These are phyloP conservation scores for Phrynocephalus versicolor DNA, from an alignment of 2,113 vertebrate genomes.

Conservation along the genomic window DNA sequence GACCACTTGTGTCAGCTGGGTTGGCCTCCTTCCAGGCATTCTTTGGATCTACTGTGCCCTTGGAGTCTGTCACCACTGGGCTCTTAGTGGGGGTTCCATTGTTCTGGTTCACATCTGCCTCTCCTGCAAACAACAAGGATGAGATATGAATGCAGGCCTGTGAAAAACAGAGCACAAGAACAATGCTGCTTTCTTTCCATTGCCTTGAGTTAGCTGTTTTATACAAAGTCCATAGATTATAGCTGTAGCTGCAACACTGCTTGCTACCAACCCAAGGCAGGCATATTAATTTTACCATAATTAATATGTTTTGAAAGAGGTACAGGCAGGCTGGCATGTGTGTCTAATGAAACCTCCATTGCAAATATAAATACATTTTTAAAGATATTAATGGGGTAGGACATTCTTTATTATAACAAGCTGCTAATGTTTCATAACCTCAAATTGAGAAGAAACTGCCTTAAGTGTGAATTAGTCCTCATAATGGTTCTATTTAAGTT, in stretches of 20 bases:
- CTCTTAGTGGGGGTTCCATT: constrained; percentile 90
- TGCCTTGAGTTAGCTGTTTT: constrained; percentile 65
- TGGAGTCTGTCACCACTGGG: constrained; percentile 94
- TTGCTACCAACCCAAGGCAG: constrained; percentile 27
- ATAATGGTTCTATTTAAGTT: not conserved
- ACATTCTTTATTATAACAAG: not conserved
- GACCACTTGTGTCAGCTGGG: constrained; percentile 87
- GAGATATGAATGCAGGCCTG: constrained; percentile 87
- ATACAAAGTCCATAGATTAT: constrained; percentile 62
- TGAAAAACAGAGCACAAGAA: constrained; percentile 76
- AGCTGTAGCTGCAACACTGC: constrained; percentile 38
- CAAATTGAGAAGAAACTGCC: not conserved
- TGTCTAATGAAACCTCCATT: not conserved
- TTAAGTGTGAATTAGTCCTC: not conserved
- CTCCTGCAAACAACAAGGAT: constrained; percentile 94
- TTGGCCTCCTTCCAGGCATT: constrained; percentile 84
- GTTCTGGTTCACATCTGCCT: constrained; percentile 95
- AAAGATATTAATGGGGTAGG: not conserved
- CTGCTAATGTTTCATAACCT: not conserved
- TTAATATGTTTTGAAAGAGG: constrained; percentile 45
- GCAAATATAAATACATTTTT: not conserved
- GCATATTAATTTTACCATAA: constrained; percentile 19
- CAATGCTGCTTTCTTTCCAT: constrained; percentile 83
- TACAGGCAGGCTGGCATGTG: not conserved
- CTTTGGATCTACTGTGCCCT: constrained; percentile 82